Conservation (phyloP, 1,140 invertebrate genomes). For the Frieseomelitta varia region DNA sequence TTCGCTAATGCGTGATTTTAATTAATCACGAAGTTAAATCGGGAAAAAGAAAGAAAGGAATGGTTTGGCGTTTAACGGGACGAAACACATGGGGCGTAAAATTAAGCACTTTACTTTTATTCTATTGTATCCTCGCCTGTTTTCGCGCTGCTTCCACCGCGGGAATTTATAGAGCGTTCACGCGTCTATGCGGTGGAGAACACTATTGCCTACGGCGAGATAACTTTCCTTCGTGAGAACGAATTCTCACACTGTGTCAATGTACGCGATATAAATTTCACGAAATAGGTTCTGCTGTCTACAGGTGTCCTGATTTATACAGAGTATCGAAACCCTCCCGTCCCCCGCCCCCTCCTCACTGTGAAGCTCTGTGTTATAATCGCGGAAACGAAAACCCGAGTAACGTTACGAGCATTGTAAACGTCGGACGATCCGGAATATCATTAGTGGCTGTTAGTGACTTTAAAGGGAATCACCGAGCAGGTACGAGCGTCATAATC, state of each 20-base stretch:
- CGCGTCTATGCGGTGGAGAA: conserved; percentile 7
- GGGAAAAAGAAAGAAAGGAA: neutral
- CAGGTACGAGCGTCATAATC: neutral
- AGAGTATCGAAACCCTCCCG: too few species aligned
- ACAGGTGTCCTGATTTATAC: conserved; percentile 32
- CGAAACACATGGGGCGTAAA: neutral
- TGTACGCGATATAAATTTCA: conserved; percentile 23
- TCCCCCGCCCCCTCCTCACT: neutral
- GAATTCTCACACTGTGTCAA: conserved; percentile 3
- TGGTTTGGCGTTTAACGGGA: neutral
- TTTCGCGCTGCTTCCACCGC: neutral
- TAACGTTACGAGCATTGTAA: neutral
- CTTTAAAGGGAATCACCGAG: neutral
- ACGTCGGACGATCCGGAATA: neutral
- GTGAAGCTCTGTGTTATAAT: neutral
- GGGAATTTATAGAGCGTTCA: conserved; percentile 22
- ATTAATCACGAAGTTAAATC: neutral
- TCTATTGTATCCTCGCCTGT: neutral
- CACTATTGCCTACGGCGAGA: neutral
- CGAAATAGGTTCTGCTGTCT: conserved; percentile 19
- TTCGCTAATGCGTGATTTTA: neutral
- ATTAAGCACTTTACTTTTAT: neutral
- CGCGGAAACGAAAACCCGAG: neutral
- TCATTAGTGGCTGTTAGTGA: conserved; percentile 6
- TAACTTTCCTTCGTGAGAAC: neutral